These are phyloP conservation scores for Andrena praecox DNA, from an alignment of 2,888 invertebrate genomes.

Conservation along the genomic window DNA sequence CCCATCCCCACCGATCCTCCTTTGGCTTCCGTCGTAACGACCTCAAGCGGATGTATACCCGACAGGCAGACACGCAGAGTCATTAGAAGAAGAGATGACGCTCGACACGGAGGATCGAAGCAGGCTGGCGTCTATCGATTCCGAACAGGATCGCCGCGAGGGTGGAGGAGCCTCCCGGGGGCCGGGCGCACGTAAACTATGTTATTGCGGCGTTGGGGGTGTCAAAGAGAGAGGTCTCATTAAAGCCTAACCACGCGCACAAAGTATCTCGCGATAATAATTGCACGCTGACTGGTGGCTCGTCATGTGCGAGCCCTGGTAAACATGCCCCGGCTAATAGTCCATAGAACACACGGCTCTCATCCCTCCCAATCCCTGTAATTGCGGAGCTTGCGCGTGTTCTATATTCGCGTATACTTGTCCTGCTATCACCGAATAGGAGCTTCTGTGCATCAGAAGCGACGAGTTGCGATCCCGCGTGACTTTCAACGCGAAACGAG, in stretches of 20 bases:
- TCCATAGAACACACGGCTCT: slow-evolving; percentile 11
- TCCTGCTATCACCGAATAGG: slow-evolving; percentile 20
- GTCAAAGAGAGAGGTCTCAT: slow-evolving; percentile 54
- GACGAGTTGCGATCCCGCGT: neutral
- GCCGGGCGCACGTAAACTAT: slow-evolving; percentile 22
- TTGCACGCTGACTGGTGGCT: slow-evolving; percentile 50
- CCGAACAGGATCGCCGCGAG: slow-evolving; percentile 23
- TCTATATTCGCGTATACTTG: slow-evolving; percentile 41
- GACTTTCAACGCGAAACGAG: slow-evolving; percentile 7
- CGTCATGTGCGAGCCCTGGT: slow-evolving; percentile 42
- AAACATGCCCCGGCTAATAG: slow-evolving; percentile 55
- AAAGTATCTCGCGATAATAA: slow-evolving; percentile 62
- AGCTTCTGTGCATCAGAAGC: slow-evolving; percentile 3
- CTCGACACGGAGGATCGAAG: slow-evolving; percentile 19
- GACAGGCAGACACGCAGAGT: slow-evolving; percentile 52
- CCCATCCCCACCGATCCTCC: neutral
- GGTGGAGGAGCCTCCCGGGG: slow-evolving; percentile 5
- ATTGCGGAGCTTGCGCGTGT: slow-evolving; percentile 36
- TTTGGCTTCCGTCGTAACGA: slow-evolving; percentile 41
- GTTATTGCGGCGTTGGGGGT: slow-evolving; percentile 36
- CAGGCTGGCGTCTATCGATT: slow-evolving; percentile 29
- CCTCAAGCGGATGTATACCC: slow-evolving; percentile 56
- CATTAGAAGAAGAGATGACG: slow-evolving; percentile 36
- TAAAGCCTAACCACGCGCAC: slow-evolving; percentile 42
- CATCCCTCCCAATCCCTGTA: slow-evolving; percentile 19